Base-by-base conservation (phyloP, 2,888 invertebrate genomes). In the Ornithoptera alexandrae region DNA sequence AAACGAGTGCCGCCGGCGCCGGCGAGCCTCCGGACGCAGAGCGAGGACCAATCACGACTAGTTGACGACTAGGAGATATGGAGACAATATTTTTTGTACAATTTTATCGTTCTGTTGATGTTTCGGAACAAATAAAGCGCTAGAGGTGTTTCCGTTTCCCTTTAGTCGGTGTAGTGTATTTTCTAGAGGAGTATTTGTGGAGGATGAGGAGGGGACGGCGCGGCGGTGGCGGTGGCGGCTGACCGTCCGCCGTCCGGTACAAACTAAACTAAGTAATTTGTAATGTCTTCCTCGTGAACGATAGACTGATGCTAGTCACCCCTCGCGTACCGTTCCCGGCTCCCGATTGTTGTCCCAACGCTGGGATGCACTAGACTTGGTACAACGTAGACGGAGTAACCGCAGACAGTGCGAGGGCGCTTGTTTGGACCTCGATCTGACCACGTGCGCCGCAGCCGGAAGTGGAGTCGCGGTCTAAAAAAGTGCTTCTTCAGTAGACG, bases 291-390 rank as follows among this genome's bases (percentile, higher is more conserved):
- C 91, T 87, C 80, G 78, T 79, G 81, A 79, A 81, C 78, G 75
- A 87, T 88, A 90, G 90, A 90, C 90, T 90, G 90, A 90, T 79
- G 77, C 80, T 86, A 88, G 85, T 83, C 83, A 78, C 81, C 81
- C 81, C 77, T 84, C 78, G 81, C 79, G 75, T 79, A 77, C 69
- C 65, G 50, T 71, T 73, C 71, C 18, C 36, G 18, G 50, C 70
- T 73, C 71, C 18, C 36, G 18, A 69, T 68, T 73, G 72, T 71
- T 78, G 85, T 88, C 89, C 88, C 84, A 79, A 75, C 79, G 81
- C 91, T 92, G 91, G 91, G 91, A 90, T 92, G 91, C 91, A 92
- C 91, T 92, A 87, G 86, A 83, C 85, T 85, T 82, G 79, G 76
- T 84, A 81, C 79, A 15, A 75, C 72, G 77, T 70, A 70, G 70